Evolutionary conservation across 2,888 invertebrate genomes (phyloP), one percentile per base, ranked within the genome.

Genomic region (Sminthurides aquaticus): DNA sequence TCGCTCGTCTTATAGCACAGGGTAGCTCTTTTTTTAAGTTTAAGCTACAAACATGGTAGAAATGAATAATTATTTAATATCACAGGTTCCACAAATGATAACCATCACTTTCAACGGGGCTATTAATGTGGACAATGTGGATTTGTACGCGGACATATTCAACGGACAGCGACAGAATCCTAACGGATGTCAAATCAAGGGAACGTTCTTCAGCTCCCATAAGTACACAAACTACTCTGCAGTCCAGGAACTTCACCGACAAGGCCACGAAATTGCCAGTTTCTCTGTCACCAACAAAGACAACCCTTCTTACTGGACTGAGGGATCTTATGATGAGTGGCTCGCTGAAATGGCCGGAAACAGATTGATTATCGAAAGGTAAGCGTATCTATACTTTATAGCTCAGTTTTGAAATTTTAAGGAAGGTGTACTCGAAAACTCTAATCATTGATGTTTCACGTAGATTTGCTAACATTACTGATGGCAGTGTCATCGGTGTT

Each of bases 101-200:
- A 92, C 91, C 66, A 89, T 94, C 77, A 93, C 92, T 61, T 94
- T 94, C 78, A 93, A 94, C 77, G 93, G 93, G 76, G 93, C 93
- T 77, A 91, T 93, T 80, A 94, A 94, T 79, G 92, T 92, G 80
- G 92, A 94, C 81, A 94, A 94, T 80, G 93, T 93, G 78, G 92
- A 91, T 76, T 81, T 94, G 60, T 94, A 93, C 84, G 90, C 91
- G 78, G 91, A 92, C 77, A 91, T 94, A 70, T 94, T 94, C 60
- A 68, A 68, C 63, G 87, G 88, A 67, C 87, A 88, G 75, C 86
- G 93, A 70, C 90, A 90, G 79, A 94, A 94, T 77, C 92, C 93
- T 61, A 94, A 94, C 78, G 92, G 92, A 69, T 94, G 94, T 79
- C 90, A 74, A 67, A 70, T 74, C 65, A 74, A 74, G 64, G 74